phyloP scores from a whole-genome alignment of 1,140 invertebrate genomes.

The Philopotamus ludificatus region DNA sequence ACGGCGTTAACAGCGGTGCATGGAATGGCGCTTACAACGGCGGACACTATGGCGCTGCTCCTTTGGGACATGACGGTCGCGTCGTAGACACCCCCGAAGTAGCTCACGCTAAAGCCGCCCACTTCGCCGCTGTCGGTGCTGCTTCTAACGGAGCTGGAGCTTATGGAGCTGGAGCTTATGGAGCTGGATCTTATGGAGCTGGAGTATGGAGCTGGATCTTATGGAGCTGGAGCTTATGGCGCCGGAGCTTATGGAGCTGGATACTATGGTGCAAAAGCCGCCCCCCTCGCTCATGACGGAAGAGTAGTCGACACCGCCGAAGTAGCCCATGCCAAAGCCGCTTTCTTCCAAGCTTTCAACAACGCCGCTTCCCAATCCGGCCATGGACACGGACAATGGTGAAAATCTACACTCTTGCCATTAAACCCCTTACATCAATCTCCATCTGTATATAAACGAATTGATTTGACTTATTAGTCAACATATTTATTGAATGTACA shows the following conservation, averaged over 20 bases:
- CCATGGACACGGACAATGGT: not conserved
- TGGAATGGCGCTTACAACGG: conserved; percentile 17
- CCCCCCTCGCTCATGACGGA: conserved; percentile 35
- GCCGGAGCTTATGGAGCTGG: conserved; percentile 40
- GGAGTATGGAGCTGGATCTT: conserved; percentile 27
- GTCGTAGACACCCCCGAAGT: conserved; percentile 18
- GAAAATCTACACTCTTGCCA: conserved; percentile 35
- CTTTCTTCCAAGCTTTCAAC: conserved; percentile 53
- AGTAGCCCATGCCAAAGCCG: conserved; percentile 51
- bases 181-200: conserved; percentile 4
- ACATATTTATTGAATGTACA: too few species aligned
- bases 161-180: conserved; percentile 36
- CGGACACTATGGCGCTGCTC: conserved; percentile 44
- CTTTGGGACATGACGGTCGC: conserved; percentile 20
- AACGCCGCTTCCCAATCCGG: conserved; percentile 22
- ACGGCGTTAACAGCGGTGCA: conserved; percentile 40
- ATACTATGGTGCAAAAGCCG: too few species aligned
- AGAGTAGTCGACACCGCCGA: conserved; percentile 52
- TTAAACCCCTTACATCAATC: too few species aligned
- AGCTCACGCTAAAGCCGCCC: too few species aligned
- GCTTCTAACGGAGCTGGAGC: conserved; percentile 46
- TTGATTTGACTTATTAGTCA: too few species aligned
- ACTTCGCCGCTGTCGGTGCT: conserved; percentile 44
- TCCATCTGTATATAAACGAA: too few species aligned
- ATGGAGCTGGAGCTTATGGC: conserved; percentile 44